Evolutionary conservation across 1,140 invertebrate genomes (phyloP).

Genomic region (Stegodyphus dumicola): DNA sequence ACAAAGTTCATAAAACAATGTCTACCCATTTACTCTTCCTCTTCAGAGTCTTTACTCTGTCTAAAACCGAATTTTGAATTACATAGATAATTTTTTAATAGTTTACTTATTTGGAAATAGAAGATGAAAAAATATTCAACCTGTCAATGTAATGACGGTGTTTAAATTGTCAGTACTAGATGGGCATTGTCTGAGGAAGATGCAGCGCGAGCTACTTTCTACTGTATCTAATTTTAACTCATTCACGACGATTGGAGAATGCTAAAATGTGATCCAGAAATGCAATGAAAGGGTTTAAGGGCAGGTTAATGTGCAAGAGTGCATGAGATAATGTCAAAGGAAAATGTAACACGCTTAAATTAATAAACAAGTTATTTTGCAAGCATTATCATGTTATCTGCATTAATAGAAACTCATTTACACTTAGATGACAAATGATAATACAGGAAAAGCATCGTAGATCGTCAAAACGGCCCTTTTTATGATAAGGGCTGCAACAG

Average conservation of each 20-base stretch:
- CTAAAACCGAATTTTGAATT: not conserved
- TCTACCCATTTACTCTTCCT: not conserved
- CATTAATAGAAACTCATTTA: no score
- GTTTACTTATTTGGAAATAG: not conserved
- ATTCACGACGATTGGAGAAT: no score
- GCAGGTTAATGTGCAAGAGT: no score
- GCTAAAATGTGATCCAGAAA: not conserved
- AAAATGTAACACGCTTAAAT: no score
- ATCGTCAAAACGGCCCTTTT: no score
- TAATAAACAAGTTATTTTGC: no score
- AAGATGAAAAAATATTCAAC: not conserved
- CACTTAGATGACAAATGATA: no score
- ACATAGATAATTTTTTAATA: not conserved
- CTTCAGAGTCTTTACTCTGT: not conserved
- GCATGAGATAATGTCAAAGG: no score
- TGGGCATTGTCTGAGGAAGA: not conserved
- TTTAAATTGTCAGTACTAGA: not conserved
- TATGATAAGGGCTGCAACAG: no score
- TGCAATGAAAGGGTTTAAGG: no score
- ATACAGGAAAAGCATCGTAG: no score
- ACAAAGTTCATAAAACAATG: conserved; percentile 1
- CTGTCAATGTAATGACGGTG: not conserved
- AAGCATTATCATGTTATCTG: no score
- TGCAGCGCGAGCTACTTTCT: not conserved
- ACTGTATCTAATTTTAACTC: not conserved